Conservation (phyloP, 2,113 vertebrate genomes). For the Manacus vitellinus region DNA sequence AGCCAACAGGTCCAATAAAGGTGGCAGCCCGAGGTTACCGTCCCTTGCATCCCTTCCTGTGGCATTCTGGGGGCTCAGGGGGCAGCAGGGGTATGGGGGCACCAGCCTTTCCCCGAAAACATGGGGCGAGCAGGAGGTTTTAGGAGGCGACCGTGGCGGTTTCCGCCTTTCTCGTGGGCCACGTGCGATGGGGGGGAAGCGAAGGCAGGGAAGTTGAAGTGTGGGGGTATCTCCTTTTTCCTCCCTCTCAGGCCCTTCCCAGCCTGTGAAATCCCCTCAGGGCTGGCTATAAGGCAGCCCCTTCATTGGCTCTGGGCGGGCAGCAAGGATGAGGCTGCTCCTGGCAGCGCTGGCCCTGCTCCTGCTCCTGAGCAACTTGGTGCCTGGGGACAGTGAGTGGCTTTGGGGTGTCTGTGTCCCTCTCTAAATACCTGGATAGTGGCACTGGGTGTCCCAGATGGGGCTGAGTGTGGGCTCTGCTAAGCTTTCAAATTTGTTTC, state of each 20-base stretch:
- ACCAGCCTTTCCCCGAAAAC: fast-evolving
- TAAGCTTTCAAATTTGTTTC: not conserved
- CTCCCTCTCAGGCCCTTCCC: not conserved
- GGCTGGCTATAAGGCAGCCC: not conserved
- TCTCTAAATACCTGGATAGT: fast-evolving
- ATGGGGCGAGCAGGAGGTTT: fast-evolving
- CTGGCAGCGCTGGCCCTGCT: not conserved
- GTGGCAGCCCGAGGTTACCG: fast-evolving
- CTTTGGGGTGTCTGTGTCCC: fast-evolving
- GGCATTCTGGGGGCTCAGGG: fast-evolving
- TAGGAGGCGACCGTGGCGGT: fast-evolving
- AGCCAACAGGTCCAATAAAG: not conserved
- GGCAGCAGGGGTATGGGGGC: not conserved
- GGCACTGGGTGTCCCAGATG: fast-evolving
- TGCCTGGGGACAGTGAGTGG: not conserved
- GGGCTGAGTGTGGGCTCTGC: not conserved
- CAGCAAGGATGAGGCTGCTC: not conserved
- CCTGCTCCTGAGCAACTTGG: not conserved
- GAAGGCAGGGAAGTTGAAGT: not conserved
- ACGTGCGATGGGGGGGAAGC: not conserved
- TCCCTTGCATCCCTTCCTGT: fast-evolving
- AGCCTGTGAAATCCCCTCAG: not conserved
- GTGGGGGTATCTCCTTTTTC: not conserved
- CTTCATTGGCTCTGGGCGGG: fast-evolving
- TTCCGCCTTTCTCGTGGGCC: not conserved